These are phyloP conservation scores for Chirona hameri DNA, from an alignment of 2,888 invertebrate genomes.

Conservation along the genomic window DNA sequence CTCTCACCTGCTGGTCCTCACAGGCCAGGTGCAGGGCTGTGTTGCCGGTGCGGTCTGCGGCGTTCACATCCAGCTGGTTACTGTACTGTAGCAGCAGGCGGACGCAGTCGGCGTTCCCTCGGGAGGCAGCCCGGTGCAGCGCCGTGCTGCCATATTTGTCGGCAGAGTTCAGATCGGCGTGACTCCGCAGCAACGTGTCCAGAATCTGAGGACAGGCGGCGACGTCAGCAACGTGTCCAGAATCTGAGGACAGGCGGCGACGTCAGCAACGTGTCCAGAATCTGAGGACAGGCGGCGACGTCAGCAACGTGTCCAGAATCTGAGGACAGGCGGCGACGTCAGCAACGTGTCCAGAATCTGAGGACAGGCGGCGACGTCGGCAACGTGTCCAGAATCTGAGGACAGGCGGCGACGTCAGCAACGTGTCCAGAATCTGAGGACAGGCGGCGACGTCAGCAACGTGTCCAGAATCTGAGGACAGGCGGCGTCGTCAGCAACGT, in stretches of 20 bases:
- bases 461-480: no score
- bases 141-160: constrained; percentile 69
- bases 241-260: constrained; percentile 54
- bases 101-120: constrained; percentile 65
- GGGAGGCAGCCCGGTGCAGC: constrained; percentile 73
- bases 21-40: constrained; percentile 71
- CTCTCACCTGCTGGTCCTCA: not conserved
- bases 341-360: constrained; percentile 62
- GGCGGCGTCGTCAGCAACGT: no score
- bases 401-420: no score
- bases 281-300: constrained; percentile 52
- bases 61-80: constrained; percentile 51
- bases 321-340: constrained; percentile 45
- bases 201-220: constrained; percentile 56
- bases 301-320: constrained; percentile 65
- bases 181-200: constrained; percentile 60
- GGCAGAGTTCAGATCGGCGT: constrained; percentile 64
- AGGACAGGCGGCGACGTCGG: no score
- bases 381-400: no score
- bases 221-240: constrained; percentile 62
- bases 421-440: no score
- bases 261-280: constrained; percentile 63
- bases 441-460: no score
- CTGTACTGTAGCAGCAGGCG: constrained; percentile 59
- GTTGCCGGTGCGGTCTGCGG: constrained; percentile 66